Base-by-base conservation (phyloP, 2,888 invertebrate species). In the Pasiphila rectangulata region DNA sequence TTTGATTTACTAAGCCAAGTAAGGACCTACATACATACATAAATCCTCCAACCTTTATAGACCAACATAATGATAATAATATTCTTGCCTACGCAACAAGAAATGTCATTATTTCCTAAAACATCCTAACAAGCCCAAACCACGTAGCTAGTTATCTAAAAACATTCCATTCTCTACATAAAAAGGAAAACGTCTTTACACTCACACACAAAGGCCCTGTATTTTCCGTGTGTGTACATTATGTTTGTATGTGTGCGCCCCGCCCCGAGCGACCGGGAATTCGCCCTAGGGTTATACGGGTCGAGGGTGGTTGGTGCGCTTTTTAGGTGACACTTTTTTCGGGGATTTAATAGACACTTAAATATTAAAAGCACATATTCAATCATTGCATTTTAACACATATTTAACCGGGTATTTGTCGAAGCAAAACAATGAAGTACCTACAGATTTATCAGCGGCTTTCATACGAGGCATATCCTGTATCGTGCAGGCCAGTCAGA, bases 201-300 rank as follows among this genome's bases (percentile, higher is more conserved):
- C 44, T 37, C 37, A 46, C 45, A 27, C 3, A 9, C 42, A 58
- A 45, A 39, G 46, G 42, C 40, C 43, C 16, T 29, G n/a, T 27
- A 53, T 9, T 56, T 57, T 41, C 46, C 38, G 27, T 58, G 52
- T 50, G 59, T 62, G 15, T 4, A 19, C 24, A 37, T 7, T 27
- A 27, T 36, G 29, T 48, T 27, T 49, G 55, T 46, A 7, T 48
- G 53, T 67, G 60, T 58, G 67, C 60, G 70, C 75, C 75, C 70
- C 82, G 83, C 85, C 83, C 77, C 73, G 75, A 76, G 84, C 80
- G 59, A 70, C 64, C 64, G 61, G 67, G 73, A 72, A 68, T 67
- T 46, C 79, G 80, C 61, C 54, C 57, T n/a, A n/a, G n/a, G 76
- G 79, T 70, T 42, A 34, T 38, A 20, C 44, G 37, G 3, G 58